Conservation (phyloP, 2,888 invertebrate genomes). For the Nowickia ferox region DNA sequence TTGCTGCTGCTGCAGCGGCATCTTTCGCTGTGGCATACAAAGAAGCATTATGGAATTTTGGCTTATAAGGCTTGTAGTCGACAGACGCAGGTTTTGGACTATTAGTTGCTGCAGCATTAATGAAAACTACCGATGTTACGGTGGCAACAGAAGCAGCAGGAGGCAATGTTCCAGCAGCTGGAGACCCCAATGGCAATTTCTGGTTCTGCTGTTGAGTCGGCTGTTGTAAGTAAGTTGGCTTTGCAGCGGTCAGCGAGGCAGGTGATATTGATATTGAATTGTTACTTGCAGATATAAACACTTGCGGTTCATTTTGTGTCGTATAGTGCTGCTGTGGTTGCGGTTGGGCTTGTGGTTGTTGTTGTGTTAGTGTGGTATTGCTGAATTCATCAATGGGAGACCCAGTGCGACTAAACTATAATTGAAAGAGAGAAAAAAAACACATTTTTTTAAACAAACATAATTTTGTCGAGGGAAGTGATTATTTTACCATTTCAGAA, state of each 20-base stretch:
- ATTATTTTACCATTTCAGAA: constrained; percentile 80
- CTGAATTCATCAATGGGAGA: constrained; percentile 82
- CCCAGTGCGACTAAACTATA: constrained; percentile 80
- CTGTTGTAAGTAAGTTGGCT: constrained; percentile 67
- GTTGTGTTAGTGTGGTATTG: constrained; percentile 33
- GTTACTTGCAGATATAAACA: constrained; percentile 58
- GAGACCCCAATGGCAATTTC: constrained; percentile 79
- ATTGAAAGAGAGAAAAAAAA: background rate
- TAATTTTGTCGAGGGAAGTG: background rate
- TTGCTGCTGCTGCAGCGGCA: constrained; percentile 69
- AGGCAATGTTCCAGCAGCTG: constrained; percentile 79
- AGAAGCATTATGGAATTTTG: constrained; percentile 89
- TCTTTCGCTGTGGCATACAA: constrained; percentile 82
- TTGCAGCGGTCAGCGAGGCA: constrained; percentile 77
- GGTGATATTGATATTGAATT: constrained; percentile 77
- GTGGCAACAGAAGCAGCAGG: constrained; percentile 72
- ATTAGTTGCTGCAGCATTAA: constrained; percentile 50
- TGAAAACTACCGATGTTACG: constrained; percentile 37
- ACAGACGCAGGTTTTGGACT: constrained; percentile 81
- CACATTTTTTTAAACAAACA: background rate
- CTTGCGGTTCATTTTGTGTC: constrained; percentile 37
- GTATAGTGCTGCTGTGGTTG: constrained; percentile 33
- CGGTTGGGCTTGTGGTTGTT: constrained; percentile 24
- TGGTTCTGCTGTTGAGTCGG: constrained; percentile 75
- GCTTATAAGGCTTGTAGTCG: constrained; percentile 88